A percentile compares a stretch with the other conserved stretches of the same genome.
Conservation (phyloP, 1,140 invertebrate genomes). For the Leptopilina boulardi region DNA sequence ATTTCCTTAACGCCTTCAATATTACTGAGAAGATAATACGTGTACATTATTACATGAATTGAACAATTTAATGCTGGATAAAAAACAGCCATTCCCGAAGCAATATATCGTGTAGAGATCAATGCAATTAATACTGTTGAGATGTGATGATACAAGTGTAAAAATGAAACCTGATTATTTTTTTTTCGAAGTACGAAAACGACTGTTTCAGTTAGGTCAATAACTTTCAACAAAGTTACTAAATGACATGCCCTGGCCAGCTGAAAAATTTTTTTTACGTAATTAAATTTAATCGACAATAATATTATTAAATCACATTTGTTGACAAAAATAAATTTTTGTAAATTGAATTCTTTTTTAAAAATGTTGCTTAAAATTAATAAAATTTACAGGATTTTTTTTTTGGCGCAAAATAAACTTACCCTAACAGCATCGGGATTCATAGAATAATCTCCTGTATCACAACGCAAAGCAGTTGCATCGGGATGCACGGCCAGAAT, state of each 20-base stretch:
- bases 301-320: neutral
- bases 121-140: constrained; percentile 77
- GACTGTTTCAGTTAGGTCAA: constrained; percentile 66
- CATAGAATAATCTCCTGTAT: constrained; percentile 49
- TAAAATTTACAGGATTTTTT: no score
- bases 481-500: constrained; percentile 58
- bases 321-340: neutral
- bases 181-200: constrained; percentile 89
- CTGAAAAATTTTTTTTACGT: constrained; percentile 36
- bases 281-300: neutral
- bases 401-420: neutral
- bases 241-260: constrained; percentile 45
- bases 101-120: constrained; percentile 77
- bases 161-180: constrained; percentile 82
- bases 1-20: constrained; percentile 42
- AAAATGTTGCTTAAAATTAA: no score
- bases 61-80: constrained; percentile 56
- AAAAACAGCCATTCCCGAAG: constrained; percentile 61
- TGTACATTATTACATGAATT: constrained; percentile 68
- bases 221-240: constrained; percentile 51
- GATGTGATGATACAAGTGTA: constrained; percentile 85
- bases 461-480: constrained; percentile 46
- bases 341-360: neutral
- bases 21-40: constrained; percentile 60
- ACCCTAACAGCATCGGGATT: constrained; percentile 52